These are phyloP conservation scores for Coendou prehensilis DNA, from an alignment of 2,797 vertebrate genomes.

Conservation along the genomic window DNA sequence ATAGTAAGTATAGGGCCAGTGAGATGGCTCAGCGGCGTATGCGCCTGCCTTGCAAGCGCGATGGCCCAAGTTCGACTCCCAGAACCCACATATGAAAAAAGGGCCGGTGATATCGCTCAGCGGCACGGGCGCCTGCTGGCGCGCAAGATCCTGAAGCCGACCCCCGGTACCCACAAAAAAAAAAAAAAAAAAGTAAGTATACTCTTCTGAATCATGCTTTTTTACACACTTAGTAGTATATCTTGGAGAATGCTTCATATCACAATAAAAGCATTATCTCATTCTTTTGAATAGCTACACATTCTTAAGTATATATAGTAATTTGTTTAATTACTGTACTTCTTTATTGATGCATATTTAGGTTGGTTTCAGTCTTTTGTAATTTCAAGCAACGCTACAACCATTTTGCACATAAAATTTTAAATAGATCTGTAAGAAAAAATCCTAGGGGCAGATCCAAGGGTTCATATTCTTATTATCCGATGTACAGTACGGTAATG, in stretches of 20 bases:
- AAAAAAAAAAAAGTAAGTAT: background rate
- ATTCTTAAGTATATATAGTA: background rate
- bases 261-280: conserved; percentile 28
- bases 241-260: background rate
- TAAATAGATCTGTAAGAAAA: conserved; percentile 58
- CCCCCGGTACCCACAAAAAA: no score
- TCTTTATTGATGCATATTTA: background rate
- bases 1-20: background rate
- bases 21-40: no score
- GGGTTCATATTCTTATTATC: background rate
- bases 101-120: no score
- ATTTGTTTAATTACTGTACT: conserved; percentile 31
- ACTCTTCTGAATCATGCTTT: background rate
- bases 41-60: no score
- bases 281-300: background rate
- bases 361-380: conserved; percentile 12
- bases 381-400: conserved; percentile 36
- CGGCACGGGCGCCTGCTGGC: no score
- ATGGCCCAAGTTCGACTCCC: no score
- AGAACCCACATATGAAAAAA: no score
- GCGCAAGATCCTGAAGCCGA: no score
- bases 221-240: background rate
- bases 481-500: background rate
- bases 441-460: background rate
- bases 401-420: conserved; percentile 21